Percentiles rank a stretch among this genome's conserved stretches.
Conservation (phyloP, 2,113 vertebrate genomes). For the Eulemur macaco region DNA sequence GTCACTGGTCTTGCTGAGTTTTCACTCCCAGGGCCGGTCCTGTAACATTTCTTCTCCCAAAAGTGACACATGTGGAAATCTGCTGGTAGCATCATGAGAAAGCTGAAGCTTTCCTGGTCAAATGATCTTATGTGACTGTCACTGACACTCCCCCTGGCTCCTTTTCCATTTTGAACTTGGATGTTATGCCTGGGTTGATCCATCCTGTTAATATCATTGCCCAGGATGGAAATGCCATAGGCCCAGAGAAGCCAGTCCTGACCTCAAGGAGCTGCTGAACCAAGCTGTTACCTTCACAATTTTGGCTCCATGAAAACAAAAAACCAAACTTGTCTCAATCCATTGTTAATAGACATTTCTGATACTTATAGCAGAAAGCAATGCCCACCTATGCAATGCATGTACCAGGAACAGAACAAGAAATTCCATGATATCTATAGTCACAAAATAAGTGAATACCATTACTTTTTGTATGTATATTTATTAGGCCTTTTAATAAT, state of each 20-base stretch:
- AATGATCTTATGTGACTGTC: neutral
- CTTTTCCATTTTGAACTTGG: neutral
- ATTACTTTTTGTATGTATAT: neutral
- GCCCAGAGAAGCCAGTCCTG: neutral
- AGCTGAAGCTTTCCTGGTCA: neutral
- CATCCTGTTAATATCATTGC: neutral
- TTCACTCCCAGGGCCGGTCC: neutral
- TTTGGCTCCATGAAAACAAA: neutral
- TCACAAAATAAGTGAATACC: neutral
- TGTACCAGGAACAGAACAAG: neutral
- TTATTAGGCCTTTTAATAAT: neutral
- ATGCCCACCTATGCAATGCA: too few relatives aligned
- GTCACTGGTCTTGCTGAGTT: fast-evolving
- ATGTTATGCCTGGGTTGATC: neutral
- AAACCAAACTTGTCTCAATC: neutral
- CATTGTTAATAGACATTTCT: neutral
- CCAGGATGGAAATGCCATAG: neutral
- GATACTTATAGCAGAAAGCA: neutral
- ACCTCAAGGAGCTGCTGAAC: neutral
- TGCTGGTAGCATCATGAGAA: neutral
- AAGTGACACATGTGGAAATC: neutral
- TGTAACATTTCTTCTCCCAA: neutral
- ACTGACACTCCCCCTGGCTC: neutral
- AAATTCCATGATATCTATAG: neutral
- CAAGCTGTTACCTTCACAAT: neutral